Conservation (phyloP, 1,140 invertebrate genomes). For the Drosophila nasuta region DNA sequence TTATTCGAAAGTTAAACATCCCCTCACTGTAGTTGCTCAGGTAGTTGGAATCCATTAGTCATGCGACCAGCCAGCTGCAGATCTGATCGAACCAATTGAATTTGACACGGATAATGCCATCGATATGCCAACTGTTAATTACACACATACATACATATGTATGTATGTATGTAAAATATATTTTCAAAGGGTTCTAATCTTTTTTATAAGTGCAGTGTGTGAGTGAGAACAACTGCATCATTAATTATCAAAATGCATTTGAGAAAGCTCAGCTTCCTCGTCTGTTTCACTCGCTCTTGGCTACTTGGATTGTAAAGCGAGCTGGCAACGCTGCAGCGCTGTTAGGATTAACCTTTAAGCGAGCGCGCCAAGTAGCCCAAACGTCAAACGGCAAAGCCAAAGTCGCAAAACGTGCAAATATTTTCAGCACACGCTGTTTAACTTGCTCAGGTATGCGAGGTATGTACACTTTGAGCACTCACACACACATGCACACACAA, state of each 20-base stretch:
- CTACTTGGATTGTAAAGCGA: conserved; percentile 2
- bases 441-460: conserved; percentile 66
- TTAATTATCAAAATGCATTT: conserved; percentile 6
- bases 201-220: conserved; percentile 38
- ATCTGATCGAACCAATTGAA: no score
- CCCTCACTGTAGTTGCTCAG: no score
- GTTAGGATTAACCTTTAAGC: conserved; percentile 41
- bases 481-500: no score
- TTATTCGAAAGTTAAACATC: no score
- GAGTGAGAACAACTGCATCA: background rate
- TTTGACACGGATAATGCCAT: no score
- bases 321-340: conserved; percentile 12
- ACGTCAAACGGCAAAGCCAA: conserved; percentile 37
- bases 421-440: conserved; percentile 65
- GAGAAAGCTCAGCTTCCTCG: background rate
- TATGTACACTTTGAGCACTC: conserved; percentile 42
- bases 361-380: conserved; percentile 28
- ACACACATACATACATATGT: background rate
- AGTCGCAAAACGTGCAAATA: conserved; percentile 76
- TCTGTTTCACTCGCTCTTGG: background rate
- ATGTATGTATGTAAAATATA: no score
- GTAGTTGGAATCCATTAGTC: no score
- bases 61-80: no score
- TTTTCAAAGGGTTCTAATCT: conserved; percentile 33
- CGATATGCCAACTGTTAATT: conserved; percentile 19